Evolutionary conservation across 1,140 invertebrate genomes (phyloP).

Genomic region (Sinonovacula constricta): DNA sequence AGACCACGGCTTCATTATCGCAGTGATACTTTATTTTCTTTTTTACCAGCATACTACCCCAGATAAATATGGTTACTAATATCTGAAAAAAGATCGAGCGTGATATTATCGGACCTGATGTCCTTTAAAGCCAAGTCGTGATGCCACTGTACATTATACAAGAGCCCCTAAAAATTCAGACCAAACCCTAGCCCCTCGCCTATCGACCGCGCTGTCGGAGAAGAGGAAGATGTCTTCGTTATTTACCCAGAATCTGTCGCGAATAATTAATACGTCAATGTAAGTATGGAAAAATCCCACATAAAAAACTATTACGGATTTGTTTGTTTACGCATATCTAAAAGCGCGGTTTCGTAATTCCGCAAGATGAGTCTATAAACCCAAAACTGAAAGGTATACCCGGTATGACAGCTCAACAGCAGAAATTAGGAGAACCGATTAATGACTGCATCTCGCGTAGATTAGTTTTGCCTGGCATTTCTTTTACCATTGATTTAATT

Average conservation of each 20-base stretch:
- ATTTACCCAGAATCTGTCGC: conserved; percentile 21
- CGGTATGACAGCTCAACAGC: conserved; percentile 13
- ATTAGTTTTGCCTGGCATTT: no score
- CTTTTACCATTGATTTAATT: no score
- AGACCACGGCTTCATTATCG: conserved; percentile 36
- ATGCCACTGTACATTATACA: conserved; percentile 21
- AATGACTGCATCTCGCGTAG: conserved; percentile 52
- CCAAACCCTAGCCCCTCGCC: conserved; percentile 17
- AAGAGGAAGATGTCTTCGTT: conserved; percentile 25
- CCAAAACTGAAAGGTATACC: conserved; percentile 44
- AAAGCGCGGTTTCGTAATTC: conserved; percentile 24
- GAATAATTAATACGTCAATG: conserved; percentile 42
- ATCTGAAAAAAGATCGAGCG: conserved; percentile 48
- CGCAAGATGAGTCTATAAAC: conserved; percentile 30
- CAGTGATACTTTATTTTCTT: conserved; percentile 39
- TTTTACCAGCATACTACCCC: conserved; percentile 21
- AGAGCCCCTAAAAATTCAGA: conserved; percentile 11
- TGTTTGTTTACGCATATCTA: conserved; percentile 34
- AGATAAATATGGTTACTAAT: no score
- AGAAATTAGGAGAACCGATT: conserved; percentile 51
- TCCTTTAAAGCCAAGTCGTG: conserved; percentile 6
- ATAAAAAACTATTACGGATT: conserved; percentile 18
- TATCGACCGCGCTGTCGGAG: conserved; percentile 38
- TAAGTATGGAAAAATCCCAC: conserved; percentile 35
- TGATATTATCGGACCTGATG: conserved; percentile 38